These are phyloP conservation scores for Marcusenius ussheri DNA, from an alignment of 2,113 vertebrate species.

Conservation along the genomic window DNA sequence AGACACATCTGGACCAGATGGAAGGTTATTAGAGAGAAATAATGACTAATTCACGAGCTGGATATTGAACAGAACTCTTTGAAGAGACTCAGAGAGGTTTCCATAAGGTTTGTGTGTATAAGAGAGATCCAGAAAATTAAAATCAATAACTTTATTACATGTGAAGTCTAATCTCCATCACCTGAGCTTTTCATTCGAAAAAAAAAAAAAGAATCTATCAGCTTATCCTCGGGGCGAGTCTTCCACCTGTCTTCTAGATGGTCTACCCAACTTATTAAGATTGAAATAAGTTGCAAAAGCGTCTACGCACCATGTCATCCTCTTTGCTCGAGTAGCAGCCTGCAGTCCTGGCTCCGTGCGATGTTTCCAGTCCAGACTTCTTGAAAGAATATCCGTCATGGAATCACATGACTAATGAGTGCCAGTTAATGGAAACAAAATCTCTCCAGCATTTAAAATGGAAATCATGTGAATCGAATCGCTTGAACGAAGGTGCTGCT, in stretches of 20 bases:
- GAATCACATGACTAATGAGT: not conserved
- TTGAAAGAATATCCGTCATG: not conserved
- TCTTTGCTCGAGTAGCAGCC: not conserved
- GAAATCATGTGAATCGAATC: not conserved
- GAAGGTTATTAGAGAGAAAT: slow-evolving; percentile 32
- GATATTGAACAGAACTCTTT: slow-evolving; percentile 37
- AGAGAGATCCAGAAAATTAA: slow-evolving; percentile 65
- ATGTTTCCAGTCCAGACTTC: not conserved
- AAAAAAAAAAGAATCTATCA: slow-evolving; percentile 39
- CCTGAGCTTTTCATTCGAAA: slow-evolving; percentile 55
- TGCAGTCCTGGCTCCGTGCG: not conserved
- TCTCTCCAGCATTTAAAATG: not conserved
- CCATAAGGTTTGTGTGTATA: slow-evolving; percentile 35
- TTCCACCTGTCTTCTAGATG: not conserved
- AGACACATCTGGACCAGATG: not conserved
- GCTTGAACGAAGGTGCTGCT: not conserved
- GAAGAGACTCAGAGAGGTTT: slow-evolving; percentile 23
- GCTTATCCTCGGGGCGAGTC: not conserved
- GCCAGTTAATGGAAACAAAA: not conserved
- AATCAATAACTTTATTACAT: slow-evolving; percentile 83
- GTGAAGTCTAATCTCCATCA: slow-evolving; percentile 49
- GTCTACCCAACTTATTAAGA: not conserved
- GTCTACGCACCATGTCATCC: not conserved
- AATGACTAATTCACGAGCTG: slow-evolving; percentile 59
- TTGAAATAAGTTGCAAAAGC: not conserved